Percentiles rank a stretch among this genome's conserved stretches.
Evolutionary conservation across 2,888 invertebrate genomes (phyloP).

Genomic region (Pollenia amentaria): DNA sequence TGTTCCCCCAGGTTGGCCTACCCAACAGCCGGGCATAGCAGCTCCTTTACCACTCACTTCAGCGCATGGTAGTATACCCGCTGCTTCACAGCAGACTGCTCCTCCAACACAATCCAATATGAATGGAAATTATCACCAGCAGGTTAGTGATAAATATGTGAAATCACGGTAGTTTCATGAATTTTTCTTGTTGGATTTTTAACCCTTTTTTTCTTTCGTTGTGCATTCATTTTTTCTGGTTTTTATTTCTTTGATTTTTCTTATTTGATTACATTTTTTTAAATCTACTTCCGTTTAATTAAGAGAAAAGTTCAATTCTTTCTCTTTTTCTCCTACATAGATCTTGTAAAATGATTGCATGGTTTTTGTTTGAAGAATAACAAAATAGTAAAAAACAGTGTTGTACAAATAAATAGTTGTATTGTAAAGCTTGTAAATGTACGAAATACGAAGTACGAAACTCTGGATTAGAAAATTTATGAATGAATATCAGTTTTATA

Average conservation of each 20-base stretch:
- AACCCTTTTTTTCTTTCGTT: constrained; percentile 7
- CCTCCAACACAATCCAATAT: constrained; percentile 74
- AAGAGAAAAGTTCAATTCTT: neutral
- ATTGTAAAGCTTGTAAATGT: neutral
- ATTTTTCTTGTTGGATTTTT: constrained; percentile 3
- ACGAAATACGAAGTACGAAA: too few relatives aligned
- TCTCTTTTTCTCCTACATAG: constrained; percentile 9
- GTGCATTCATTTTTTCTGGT: constrained; percentile 1
- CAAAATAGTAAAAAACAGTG: constrained; percentile 12
- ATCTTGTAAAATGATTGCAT: constrained; percentile 1
- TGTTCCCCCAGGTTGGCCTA: constrained; percentile 75
- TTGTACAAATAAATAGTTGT: constrained; percentile 7
- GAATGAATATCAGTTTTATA: neutral
- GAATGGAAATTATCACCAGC: constrained; percentile 84
- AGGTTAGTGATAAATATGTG: constrained; percentile 76
- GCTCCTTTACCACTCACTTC: constrained; percentile 73
- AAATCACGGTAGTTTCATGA: constrained; percentile 30
- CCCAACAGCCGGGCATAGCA: constrained; percentile 69
- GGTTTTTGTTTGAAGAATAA: neutral
- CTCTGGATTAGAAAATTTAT: too few relatives aligned
- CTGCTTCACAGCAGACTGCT: constrained; percentile 75
- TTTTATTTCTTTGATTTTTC: constrained; percentile 27
- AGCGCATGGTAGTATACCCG: constrained; percentile 73
- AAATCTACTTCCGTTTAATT: constrained; percentile 7
- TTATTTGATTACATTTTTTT: constrained; percentile 17